Evolutionary conservation across 2,113 vertebrate genomes (phyloP), one percentile per base, ranked within the genome.

Genomic region (Myotis yumanensis): DNA sequence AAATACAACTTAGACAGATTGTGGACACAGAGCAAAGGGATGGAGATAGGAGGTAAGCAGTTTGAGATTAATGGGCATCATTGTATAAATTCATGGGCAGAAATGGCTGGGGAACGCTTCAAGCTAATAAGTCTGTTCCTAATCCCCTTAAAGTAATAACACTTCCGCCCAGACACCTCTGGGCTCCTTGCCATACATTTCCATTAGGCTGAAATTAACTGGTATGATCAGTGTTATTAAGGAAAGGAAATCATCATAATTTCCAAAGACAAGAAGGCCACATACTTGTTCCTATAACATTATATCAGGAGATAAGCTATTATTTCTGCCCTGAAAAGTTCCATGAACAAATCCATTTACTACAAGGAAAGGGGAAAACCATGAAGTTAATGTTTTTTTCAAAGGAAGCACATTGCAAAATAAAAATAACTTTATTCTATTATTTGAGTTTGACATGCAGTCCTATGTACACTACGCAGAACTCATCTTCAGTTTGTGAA

Each of bases 221-320:
- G 25, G 32, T 51, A 68, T 62, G 64, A 66, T 48, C 30, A 43
- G 32, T 75, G 23, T 69, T 73, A 87, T 88, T 59, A 93, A 92
- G 43, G n/a, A 79, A 51, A 79, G 15, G 23, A 86, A 95, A 35
- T 83, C 12, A 66, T 48, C 81, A 69, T 71, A 73, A 83, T 89
- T 88, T 84, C 52, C 52, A 92, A 87, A 92, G 46, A 90, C 79
- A 92, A 80, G 17, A 85, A 90, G 22, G 15, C 37, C 76, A 12
- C 2, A 16, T 66, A 66, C 59, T 72, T 85, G 28, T 51, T 84
- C 35, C 46, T 66, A 59, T 72, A 90, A 88, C 90, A 57, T 32
- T 43, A n/a, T 80, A 23, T 93, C 18, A 88, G 59, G 71, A 95
- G 64, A 84, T 32, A 93, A 23, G n/a, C 66, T 80, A 73, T 87